Percentiles rank a stretch among this genome's conserved stretches.
Conservation (phyloP, 2,113 vertebrate species). For the Ifrita kowaldi region DNA sequence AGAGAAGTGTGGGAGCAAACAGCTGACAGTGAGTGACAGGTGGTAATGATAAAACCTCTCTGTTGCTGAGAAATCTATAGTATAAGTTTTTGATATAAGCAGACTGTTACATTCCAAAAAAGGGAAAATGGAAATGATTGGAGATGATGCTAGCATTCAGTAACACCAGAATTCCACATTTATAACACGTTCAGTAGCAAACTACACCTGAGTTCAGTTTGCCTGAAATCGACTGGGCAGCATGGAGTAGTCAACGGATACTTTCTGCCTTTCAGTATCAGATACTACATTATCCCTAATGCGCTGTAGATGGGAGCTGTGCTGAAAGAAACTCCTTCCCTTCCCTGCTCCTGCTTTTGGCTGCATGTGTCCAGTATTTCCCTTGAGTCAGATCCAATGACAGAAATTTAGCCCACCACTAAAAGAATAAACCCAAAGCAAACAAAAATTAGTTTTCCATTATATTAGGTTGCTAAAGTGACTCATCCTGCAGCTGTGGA, state of each 20-base stretch:
- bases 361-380: neutral
- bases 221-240: neutral
- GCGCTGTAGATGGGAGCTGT: neutral
- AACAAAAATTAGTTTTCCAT: slow-evolving; percentile 22
- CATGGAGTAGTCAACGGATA: neutral
- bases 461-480: neutral
- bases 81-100: neutral
- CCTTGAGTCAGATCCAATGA: slow-evolving; percentile 2
- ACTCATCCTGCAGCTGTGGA: slow-evolving; percentile 55
- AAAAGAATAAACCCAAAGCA: slow-evolving; percentile 16
- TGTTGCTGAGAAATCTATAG: neutral
- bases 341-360: neutral
- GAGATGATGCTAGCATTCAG: neutral
- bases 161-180: neutral
- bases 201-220: neutral
- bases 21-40: neutral
- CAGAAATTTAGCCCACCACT: neutral
- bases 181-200: neutral
- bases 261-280: neutral
- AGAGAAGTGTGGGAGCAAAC: neutral
- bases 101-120: neutral
- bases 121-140: neutral
- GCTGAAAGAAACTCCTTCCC: neutral
- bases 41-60: neutral
- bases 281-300: neutral